phyloP scores from a whole-genome alignment of 1,140 invertebrate species.

The Epicauta chinensis region DNA sequence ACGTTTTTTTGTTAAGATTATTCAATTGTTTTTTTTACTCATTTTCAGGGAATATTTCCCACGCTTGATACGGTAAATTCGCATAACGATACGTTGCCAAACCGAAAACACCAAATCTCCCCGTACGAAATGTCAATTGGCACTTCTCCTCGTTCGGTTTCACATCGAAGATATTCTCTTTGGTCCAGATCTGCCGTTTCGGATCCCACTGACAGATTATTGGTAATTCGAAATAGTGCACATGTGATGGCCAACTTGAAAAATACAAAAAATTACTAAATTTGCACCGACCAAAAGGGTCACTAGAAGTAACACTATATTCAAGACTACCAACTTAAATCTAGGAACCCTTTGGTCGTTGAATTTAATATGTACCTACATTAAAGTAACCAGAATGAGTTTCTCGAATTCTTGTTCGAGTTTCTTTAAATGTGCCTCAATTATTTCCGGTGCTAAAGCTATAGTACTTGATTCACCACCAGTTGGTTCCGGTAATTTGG shows the following conservation, averaged over 20 bases:
- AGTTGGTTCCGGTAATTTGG: conserved; percentile 32
- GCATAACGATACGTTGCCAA: conserved; percentile 66
- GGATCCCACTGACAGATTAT: conserved; percentile 70
- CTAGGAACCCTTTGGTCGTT: too few species aligned
- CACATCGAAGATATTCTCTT: conserved; percentile 68
- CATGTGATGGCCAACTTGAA: conserved; percentile 60
- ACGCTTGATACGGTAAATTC: conserved; percentile 79
- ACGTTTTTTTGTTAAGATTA: not conserved
- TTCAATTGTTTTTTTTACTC: too few species aligned
- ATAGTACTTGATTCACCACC: conserved; percentile 46
- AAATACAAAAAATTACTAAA: not conserved
- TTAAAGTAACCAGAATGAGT: conserved; percentile 60
- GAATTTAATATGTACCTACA: conserved; percentile 47
- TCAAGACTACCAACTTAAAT: too few species aligned
- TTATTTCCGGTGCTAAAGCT: conserved; percentile 64
- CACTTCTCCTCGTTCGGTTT: conserved; percentile 81
- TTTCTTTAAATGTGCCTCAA: conserved; percentile 70
- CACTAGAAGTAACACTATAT: too few species aligned
- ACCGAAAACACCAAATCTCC: conserved; percentile 66
- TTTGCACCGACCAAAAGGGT: too few species aligned
- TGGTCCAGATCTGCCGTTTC: conserved; percentile 59
- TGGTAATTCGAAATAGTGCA: conserved; percentile 79
- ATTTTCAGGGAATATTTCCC: conserved; percentile 72
- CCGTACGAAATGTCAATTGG: conserved; percentile 65
- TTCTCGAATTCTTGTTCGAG: conserved; percentile 68